These are phyloP conservation scores for Nylanderia fulva DNA, from an alignment of 1,140 invertebrate species.

Conservation along the genomic window DNA sequence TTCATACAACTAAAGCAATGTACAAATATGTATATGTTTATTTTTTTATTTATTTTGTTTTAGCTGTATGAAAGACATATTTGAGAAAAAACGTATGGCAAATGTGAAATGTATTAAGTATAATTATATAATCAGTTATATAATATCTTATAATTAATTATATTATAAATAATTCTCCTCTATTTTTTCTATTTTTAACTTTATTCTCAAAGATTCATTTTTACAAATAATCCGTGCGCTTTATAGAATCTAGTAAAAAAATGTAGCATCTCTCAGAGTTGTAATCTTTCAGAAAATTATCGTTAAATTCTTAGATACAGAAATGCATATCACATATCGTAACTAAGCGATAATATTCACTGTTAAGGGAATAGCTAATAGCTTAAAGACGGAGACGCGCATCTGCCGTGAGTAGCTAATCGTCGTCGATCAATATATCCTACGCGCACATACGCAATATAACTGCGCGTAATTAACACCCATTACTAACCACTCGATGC, in stretches of 20 bases:
- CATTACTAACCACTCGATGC: constrained; percentile 56
- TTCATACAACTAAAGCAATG: too few relatives aligned
- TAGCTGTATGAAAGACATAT: too few relatives aligned
- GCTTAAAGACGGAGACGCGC: constrained; percentile 57
- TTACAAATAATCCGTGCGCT: not conserved
- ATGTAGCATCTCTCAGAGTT: not conserved
- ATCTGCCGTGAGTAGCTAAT: constrained; percentile 53
- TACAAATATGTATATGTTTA: too few relatives aligned
- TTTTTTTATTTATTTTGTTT: too few relatives aligned
- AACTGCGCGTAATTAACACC: constrained; percentile 59
- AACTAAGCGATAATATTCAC: constrained; percentile 46
- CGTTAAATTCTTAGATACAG: not conserved
- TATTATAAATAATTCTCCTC: too few relatives aligned
- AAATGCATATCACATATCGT: not conserved
- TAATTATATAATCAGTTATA: too few relatives aligned
- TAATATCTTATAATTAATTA: too few relatives aligned
- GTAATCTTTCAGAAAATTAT: not conserved
- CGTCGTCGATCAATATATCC: constrained; percentile 59
- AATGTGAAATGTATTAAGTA: too few relatives aligned
- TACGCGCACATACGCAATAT: constrained; percentile 57
- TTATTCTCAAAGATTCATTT: not conserved
- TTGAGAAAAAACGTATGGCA: too few relatives aligned
- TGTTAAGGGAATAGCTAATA: constrained; percentile 48
- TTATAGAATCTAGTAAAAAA: not conserved
- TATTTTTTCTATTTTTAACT: not conserved